A percentile compares a stretch with the other conserved stretches of the same genome.
phyloP scores from a whole-genome alignment of 2,888 invertebrate genomes.

The Ormyrus pomaceus region DNA sequence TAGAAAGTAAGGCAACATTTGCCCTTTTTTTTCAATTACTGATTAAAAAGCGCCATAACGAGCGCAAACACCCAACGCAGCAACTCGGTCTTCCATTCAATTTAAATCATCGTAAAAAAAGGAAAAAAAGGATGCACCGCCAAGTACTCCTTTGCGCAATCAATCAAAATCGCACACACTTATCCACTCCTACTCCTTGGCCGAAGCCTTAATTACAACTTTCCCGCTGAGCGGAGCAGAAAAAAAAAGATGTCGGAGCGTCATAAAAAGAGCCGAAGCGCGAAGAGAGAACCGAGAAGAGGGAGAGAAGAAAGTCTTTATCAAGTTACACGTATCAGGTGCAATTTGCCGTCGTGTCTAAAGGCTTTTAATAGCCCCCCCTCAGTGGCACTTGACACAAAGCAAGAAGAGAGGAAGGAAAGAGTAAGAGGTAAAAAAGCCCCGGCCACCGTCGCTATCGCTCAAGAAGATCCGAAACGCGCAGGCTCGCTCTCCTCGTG shows the following conservation, averaged over 20 bases:
- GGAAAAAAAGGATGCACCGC: background rate
- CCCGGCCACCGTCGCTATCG: conserved; percentile 38
- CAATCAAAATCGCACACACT: conserved; percentile 17
- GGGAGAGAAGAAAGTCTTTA: conserved; percentile 47
- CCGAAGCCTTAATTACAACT: conserved; percentile 37
- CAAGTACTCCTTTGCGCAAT: background rate
- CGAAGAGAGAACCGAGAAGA: background rate
- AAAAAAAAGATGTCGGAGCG: conserved; percentile 29
- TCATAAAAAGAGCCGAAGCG: conserved; percentile 13
- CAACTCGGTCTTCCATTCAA: background rate
- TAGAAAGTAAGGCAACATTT: background rate
- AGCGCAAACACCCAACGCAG: background rate
- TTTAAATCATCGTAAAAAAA: conserved; percentile 4
- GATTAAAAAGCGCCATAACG: conserved; percentile 18
- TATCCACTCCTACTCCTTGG: background rate
- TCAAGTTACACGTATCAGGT: conserved; percentile 52
- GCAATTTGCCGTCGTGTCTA: conserved; percentile 55
- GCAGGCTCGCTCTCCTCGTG: conserved; percentile 8
- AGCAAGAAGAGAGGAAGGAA: conserved; percentile 35
- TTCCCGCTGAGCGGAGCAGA: background rate
- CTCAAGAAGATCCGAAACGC: conserved; percentile 49
- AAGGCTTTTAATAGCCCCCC: conserved; percentile 52
- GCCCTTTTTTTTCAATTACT: conserved; percentile 4
- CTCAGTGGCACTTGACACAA: conserved; percentile 54
- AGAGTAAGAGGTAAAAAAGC: conserved; percentile 10